Conservation (phyloP, 2,113 vertebrate genomes). For the Eonycteris spelaea region DNA sequence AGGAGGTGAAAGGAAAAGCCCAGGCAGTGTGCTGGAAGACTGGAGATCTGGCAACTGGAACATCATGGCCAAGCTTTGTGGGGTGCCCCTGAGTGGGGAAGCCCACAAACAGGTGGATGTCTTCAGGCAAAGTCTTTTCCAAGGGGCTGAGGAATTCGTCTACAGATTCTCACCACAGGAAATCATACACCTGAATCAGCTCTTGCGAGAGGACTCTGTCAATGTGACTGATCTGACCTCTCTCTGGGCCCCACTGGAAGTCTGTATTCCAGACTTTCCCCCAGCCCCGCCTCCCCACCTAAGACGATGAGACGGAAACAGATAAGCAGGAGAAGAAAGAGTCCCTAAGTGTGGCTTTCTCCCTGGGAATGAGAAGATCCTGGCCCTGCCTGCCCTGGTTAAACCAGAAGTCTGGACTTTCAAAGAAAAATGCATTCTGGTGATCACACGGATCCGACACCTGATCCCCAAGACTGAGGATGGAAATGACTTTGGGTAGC, state of each 20-base stretch:
- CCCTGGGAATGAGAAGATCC: slow-evolving; percentile 86
- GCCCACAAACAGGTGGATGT: too few species aligned
- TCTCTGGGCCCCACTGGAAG: slow-evolving; percentile 88
- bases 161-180: slow-evolving; percentile 85
- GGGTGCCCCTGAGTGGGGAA: too few species aligned
- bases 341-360: slow-evolving; percentile 91
- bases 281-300: slow-evolving; percentile 64
- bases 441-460: slow-evolving; percentile 90
- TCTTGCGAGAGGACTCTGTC: slow-evolving; percentile 85
- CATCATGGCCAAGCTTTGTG: too few species aligned
- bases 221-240: slow-evolving; percentile 82
- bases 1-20: too few species aligned
- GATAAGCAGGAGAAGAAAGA: slow-evolving; percentile 88
- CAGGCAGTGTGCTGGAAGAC: too few species aligned
- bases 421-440: slow-evolving; percentile 87
- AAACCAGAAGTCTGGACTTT: slow-evolving; percentile 89
- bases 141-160: slow-evolving; percentile 86
- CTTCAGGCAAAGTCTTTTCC: too few species aligned
- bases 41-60: too few species aligned
- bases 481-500: slow-evolving; percentile 93
- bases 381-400: slow-evolving; percentile 81
- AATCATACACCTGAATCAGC: slow-evolving; percentile 84
- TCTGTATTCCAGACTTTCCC: slow-evolving; percentile 90
- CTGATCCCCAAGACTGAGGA: slow-evolving; percentile 93
- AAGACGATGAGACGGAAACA: slow-evolving; percentile 93